Evolutionary conservation across 1,140 invertebrate species (phyloP).

Genomic region (Drosophila orosa): DNA sequence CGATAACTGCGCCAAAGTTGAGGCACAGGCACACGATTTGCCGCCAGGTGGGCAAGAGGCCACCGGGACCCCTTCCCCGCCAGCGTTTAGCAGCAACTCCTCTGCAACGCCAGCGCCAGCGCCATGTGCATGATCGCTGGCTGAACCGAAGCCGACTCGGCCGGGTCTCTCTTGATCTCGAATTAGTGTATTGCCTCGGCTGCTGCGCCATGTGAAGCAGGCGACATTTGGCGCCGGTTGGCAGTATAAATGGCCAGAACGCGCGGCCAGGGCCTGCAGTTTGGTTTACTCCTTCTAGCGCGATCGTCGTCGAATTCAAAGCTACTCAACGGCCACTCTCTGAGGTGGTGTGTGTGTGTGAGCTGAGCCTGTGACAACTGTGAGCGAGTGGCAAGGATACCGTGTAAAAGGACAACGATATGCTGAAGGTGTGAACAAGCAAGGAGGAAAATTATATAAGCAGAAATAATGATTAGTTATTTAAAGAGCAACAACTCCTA

Average conservation of each 20-base stretch:
- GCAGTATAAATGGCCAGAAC: constrained; percentile 80
- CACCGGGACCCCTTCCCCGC: constrained; percentile 16
- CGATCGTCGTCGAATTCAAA: constrained; percentile 48
- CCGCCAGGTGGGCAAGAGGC: constrained; percentile 65
- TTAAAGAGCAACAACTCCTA: not conserved
- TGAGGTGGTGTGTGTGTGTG: constrained; percentile 48
- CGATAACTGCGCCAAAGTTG: constrained; percentile 56
- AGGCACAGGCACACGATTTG: constrained; percentile 63
- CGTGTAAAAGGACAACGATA: constrained; percentile 44
- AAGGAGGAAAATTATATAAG: too few species aligned
- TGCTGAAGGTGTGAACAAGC: constrained; percentile 45
- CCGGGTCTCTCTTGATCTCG: constrained; percentile 62
- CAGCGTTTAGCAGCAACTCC: constrained; percentile 1
- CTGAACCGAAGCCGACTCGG: constrained; percentile 13
- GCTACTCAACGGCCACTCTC: constrained; percentile 31
- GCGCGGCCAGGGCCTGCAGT: constrained; percentile 61
- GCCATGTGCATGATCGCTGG: constrained; percentile 73
- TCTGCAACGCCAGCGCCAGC: constrained; percentile 1
- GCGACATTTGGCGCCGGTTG: constrained; percentile 76
- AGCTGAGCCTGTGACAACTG: constrained; percentile 40
- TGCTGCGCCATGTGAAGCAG: constrained; percentile 75
- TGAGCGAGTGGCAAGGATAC: constrained; percentile 44
- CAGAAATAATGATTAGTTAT: too few species aligned
- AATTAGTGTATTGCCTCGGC: constrained; percentile 76
- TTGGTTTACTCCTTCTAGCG: constrained; percentile 68